Evolutionary conservation across 2,797 vertebrate species (phyloP), one percentile per base, ranked within the genome.

Genomic region (Chelmon rostratus): DNA sequence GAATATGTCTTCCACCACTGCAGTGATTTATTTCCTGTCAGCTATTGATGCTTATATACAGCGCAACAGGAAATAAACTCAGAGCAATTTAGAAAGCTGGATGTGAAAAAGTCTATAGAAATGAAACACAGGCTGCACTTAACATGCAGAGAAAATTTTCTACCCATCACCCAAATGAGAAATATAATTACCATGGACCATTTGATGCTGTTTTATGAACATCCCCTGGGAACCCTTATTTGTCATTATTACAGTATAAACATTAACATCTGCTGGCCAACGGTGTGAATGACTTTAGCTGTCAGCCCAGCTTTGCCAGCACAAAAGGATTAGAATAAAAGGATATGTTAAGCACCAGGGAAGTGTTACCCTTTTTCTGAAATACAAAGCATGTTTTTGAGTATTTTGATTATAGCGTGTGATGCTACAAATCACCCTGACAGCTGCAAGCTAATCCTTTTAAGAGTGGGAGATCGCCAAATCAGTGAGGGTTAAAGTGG

Each of bases 341-440:
- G 56, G 4, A 54, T 44, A 52, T 21, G 64, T 63, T 44, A 12
- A 58, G 53, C 35, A 44, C 58, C 9, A 38, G 23, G 33, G 58
- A 64, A 47, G 75, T 18, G 44, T 23, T 52, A 79, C 56, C 2
- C 61, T 76, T 72, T 21, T 21, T 8, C 38, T 52, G 15, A 62
- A 68, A 62, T 42, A 37, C 25, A 69, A 72, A 61, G 35, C 53
- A 10, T 62, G 52, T 63, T 68, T 47, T 21, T 49, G 50, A 83
- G 81, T 10, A 35, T 23, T 61, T 44, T 35, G 44, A 56, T 79
- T 61, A 72, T 70, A 68, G 52, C 8, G 40, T 68, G 47, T 70
- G 47, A 61, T n/a, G 75, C 74, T 54, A 50, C 64, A 86, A 84
- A 84, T 86, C 70, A 76, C 71, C 42, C 50, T 76, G 81, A 79